Base-by-base conservation (phyloP, 2,113 vertebrate species). In the Strix aluco region DNA sequence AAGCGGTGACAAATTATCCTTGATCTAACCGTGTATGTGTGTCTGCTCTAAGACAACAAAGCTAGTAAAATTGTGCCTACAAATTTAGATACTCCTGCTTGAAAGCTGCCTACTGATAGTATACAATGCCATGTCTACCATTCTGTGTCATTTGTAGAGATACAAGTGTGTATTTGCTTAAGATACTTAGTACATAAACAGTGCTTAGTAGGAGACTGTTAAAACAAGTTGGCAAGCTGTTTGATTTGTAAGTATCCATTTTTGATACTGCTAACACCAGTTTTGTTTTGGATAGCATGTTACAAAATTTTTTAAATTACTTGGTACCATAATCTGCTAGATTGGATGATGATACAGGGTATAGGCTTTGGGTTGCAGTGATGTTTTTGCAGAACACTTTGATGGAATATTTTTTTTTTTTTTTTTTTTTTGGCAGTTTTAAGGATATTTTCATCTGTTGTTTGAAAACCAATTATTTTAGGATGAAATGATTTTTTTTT, bases 271-370 rank as follows among this genome's bases (percentile, higher is more conserved):
- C 34, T 36, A 46, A 54, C 14, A 30, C 25, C 21, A 25, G 10
- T 72, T 47, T 23, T 57, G 27, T 44, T 86, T 46, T 51, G 42
- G 57, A 34, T 4, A 44, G 22, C 6, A 6, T 8, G 18, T 67
- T 62, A 38, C 10, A 13, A 17, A 25, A 30, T 1, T 87, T 65
- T 44, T 15, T 2, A n/a, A 66, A 29, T 47, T 0, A 12, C 36
- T 46, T 51, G 30, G 4, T 44, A 34, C 8, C 6, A 2, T 15
- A 36, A 10, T 18, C 17, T 58, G 32, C 46, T 38, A 12, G 19
- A 1, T 4, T 1, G 2, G 42, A 32, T 29, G 23, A 3, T 63
- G 32, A 54, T 54, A 32, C 5, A 30, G 15, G 2, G 4, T 46
- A 6, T 9, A 52, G 38, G 10, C 26, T 29, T 65, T 65, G 38